A percentile compares a stretch with the other conserved stretches of the same genome.
These are phyloP conservation scores for Glaucidium brasilianum DNA, from an alignment of 2,113 vertebrate species.

Conservation along the genomic window DNA sequence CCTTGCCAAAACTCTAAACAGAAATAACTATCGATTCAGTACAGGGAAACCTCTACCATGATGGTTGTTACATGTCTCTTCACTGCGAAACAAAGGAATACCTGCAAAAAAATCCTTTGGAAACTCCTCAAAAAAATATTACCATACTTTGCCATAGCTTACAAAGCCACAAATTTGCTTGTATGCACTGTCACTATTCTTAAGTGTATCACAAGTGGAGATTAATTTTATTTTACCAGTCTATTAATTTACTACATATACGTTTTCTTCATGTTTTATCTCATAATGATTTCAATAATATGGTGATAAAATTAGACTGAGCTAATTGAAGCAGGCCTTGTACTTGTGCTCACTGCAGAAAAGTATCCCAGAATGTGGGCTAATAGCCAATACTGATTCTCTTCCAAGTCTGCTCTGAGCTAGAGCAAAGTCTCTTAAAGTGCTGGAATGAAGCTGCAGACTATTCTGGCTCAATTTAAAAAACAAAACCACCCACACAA, in stretches of 20 bases:
- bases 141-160: background rate
- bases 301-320: background rate
- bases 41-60: background rate
- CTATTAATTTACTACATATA: background rate
- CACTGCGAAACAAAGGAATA: background rate
- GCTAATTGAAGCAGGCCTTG: background rate
- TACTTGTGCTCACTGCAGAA: background rate
- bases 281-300: background rate
- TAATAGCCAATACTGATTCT: background rate
- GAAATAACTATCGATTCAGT: background rate
- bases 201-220: background rate
- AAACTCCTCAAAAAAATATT: background rate
- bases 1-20: background rate
- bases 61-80: background rate
- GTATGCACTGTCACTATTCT: background rate
- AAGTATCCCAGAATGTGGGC: background rate
- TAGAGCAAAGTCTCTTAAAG: background rate
- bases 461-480: background rate
- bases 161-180: background rate
- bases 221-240: background rate
- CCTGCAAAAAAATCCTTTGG: background rate
- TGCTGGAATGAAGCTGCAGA: background rate
- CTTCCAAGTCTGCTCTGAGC: slow-evolving; percentile 11
- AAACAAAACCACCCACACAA: background rate
- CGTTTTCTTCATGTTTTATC: background rate